Conservation (phyloP, 2,113 vertebrate species). For the Hemichromis elongatus region DNA sequence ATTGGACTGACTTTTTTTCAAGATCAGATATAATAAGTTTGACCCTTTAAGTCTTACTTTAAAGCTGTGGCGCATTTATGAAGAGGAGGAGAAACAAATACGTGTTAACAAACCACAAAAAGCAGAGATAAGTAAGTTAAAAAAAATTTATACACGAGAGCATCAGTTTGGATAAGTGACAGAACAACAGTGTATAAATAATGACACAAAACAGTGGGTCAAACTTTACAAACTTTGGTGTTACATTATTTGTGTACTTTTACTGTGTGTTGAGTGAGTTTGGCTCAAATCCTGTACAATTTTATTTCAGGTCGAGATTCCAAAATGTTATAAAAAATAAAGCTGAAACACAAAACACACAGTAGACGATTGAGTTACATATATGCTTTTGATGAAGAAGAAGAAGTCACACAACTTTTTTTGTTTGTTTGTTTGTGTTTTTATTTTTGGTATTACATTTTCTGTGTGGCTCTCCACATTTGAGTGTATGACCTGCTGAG, state of each 20-base stretch:
- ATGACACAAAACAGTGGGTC: neutral
- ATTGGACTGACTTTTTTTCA: neutral
- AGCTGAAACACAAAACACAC: fast-evolving
- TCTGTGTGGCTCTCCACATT: neutral
- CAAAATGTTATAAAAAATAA: neutral
- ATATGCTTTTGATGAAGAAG: neutral
- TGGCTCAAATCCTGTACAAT: neutral
- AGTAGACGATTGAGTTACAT: neutral
- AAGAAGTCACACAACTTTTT: neutral
- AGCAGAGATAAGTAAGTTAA: neutral
- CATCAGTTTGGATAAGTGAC: neutral
- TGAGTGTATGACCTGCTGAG: neutral
- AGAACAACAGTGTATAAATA: neutral
- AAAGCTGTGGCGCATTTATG: neutral
- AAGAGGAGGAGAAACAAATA: fast-evolving
- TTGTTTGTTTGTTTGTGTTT: too few relatives aligned
- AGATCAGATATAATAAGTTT: neutral
- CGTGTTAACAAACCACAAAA: fast-evolving
- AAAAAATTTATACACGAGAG: neutral
- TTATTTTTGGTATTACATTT: neutral
- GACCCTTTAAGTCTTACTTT: neutral
- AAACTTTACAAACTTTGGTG: neutral
- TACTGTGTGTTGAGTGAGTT: neutral
- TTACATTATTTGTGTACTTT: neutral
- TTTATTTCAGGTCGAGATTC: neutral